phyloP scores from a whole-genome alignment of 1,140 invertebrate species.

The Eupeodes corollae region DNA sequence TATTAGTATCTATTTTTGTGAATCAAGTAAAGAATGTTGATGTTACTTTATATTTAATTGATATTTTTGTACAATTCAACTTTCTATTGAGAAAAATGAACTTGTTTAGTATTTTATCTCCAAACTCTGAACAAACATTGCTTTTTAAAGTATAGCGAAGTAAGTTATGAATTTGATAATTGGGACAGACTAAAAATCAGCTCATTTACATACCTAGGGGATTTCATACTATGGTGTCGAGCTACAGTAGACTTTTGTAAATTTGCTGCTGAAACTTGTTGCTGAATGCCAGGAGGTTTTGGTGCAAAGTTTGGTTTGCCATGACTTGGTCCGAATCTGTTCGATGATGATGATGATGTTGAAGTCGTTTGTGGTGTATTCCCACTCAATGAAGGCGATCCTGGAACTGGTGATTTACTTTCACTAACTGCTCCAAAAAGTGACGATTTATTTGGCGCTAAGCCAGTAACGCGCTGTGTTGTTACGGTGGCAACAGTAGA shows the following conservation, averaged over 20 bases:
- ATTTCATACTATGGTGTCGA: conserved; percentile 37
- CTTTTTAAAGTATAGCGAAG: too few species aligned
- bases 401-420: conserved; percentile 13
- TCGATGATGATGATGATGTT: not conserved
- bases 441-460: conserved; percentile 32
- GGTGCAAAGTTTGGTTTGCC: conserved; percentile 37
- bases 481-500: conserved; percentile 15
- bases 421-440: conserved; percentile 20
- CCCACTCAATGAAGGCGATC: not conserved
- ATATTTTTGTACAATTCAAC: too few species aligned
- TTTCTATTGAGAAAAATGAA: too few species aligned
- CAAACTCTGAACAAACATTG: too few species aligned
- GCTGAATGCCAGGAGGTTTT: conserved; percentile 31
- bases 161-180: too few species aligned
- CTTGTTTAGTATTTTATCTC: too few species aligned
- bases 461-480: conserved; percentile 6
- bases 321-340: conserved; percentile 27
- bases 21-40: too few species aligned
- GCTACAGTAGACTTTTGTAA: conserved; percentile 29
- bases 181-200: too few species aligned
- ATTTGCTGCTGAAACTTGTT: conserved; percentile 24
- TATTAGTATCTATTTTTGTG: too few species aligned
- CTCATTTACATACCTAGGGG: conserved; percentile 34
- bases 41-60: too few species aligned
- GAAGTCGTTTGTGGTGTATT: not conserved